These are phyloP conservation scores for Chaenogobius annularis DNA, from an alignment of 2,113 vertebrate genomes.

Conservation along the genomic window DNA sequence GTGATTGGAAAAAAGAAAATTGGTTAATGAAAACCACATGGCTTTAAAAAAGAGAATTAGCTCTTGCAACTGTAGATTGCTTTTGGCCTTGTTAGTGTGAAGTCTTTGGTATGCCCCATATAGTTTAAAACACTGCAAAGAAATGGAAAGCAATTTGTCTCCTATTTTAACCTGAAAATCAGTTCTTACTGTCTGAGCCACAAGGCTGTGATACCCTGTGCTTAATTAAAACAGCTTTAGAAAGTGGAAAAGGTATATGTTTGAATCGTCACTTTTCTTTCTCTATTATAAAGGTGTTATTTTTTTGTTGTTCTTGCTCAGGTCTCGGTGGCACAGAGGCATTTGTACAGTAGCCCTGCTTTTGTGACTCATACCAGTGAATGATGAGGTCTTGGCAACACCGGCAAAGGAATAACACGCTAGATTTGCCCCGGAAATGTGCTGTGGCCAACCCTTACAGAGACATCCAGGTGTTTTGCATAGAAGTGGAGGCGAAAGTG, in stretches of 20 bases:
- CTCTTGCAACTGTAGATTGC: not conserved
- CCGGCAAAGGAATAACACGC: slow-evolving; percentile 44
- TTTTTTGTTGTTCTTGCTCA: slow-evolving; percentile 15
- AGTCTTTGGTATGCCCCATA: not conserved
- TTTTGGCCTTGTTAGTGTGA: not conserved
- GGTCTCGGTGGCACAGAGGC: slow-evolving; percentile 15
- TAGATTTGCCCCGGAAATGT: slow-evolving; percentile 63
- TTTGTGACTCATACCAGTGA: slow-evolving; percentile 56
- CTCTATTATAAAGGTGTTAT: slow-evolving; percentile 16
- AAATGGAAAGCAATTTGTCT: slow-evolving; percentile 7
- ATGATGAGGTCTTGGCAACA: slow-evolving; percentile 46
- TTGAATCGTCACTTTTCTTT: slow-evolving; percentile 13
- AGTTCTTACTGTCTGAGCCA: not conserved
- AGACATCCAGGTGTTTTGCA: slow-evolving; percentile 62
- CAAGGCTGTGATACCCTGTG: slow-evolving; percentile 6
- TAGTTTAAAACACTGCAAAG: not conserved
- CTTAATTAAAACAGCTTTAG: slow-evolving; percentile 13
- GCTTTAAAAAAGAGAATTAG: not conserved
- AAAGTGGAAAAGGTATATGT: not conserved
- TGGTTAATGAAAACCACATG: not conserved
- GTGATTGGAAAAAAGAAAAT: not conserved
- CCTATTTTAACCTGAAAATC: slow-evolving; percentile 15
- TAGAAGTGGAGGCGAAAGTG: too few species aligned
- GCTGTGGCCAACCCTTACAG: slow-evolving; percentile 59
- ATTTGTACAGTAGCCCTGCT: slow-evolving; percentile 48